Evolutionary conservation across 2,797 vertebrate species (phyloP).

Genomic region (Pteropus rufus): DNA sequence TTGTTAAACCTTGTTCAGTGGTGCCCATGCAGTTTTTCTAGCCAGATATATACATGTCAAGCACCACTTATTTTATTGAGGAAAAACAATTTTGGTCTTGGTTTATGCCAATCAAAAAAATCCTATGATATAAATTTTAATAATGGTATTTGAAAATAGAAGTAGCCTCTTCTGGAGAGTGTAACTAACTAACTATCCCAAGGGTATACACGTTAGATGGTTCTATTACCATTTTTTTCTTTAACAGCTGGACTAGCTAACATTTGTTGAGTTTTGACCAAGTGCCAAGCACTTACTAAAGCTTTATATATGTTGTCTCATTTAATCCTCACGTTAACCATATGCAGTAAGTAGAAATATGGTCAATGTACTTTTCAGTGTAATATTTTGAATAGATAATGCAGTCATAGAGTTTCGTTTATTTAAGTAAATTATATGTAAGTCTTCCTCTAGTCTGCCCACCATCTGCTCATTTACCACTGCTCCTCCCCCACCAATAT

Average conservation of each 20-base stretch:
- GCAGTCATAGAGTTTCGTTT: background rate
- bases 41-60: background rate
- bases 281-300: background rate
- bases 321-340: slow-evolving; percentile 8
- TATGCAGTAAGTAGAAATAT: background rate
- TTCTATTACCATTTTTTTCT: background rate
- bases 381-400: background rate
- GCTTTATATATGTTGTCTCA: background rate
- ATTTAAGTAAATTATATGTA: background rate
- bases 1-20: background rate
- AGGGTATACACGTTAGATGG: background rate
- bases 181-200: background rate
- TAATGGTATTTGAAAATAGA: background rate
- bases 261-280: background rate
- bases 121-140: background rate
- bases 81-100: background rate
- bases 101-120: background rate
- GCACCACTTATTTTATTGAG: background rate
- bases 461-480: background rate
- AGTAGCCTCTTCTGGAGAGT: background rate
- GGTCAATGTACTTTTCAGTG: background rate
- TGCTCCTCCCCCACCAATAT: background rate
- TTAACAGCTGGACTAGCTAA: background rate
- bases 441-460: background rate
- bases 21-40: background rate